Percentiles rank a stretch among this genome's conserved stretches.
phyloP scores from a whole-genome alignment of 2,797 vertebrate species.

The Podarcis lilfordi region DNA sequence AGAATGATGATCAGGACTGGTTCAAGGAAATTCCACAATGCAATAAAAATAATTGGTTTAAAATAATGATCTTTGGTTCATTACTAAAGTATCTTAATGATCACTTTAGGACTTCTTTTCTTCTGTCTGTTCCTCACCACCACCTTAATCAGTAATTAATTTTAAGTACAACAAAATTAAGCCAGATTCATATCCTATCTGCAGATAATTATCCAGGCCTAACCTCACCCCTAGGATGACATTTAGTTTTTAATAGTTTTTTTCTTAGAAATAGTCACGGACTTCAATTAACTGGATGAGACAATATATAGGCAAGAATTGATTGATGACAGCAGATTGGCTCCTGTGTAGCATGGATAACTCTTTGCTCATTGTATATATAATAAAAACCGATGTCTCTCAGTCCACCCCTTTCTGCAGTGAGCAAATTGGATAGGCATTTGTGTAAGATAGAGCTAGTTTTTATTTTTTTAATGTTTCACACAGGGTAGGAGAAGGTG shows the following conservation, averaged over 20 bases:
- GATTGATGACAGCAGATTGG: neutral
- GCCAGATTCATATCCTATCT: slow-evolving; percentile 83
- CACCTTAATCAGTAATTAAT: slow-evolving; percentile 84
- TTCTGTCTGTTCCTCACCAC: neutral
- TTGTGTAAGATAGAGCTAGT: neutral
- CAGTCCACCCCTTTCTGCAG: neutral
- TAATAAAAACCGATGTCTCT: neutral
- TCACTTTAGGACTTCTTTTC: slow-evolving; percentile 81
- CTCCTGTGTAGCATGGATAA: neutral
- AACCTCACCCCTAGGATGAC: slow-evolving; percentile 81
- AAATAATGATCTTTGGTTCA: slow-evolving; percentile 44
- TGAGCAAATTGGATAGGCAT: neutral
- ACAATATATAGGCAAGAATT: slow-evolving; percentile 69
- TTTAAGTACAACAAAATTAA: slow-evolving; percentile 84
- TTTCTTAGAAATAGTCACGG: slow-evolving; percentile 82
- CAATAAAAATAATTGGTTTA: slow-evolving; percentile 47
- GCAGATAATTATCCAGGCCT: slow-evolving; percentile 83
- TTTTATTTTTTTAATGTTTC: neutral
- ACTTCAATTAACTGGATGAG: slow-evolving; percentile 84
- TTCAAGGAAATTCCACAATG: slow-evolving; percentile 9
- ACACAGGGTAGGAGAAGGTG: neutral
- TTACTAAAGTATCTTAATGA: slow-evolving; percentile 79
- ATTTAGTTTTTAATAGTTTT: slow-evolving; percentile 77
- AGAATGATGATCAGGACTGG: neutral
- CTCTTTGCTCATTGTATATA: neutral